Evolutionary conservation across 2,797 vertebrate species (phyloP), one percentile per base, ranked within the genome.

Genomic region (Acropternis orthonyx): DNA sequence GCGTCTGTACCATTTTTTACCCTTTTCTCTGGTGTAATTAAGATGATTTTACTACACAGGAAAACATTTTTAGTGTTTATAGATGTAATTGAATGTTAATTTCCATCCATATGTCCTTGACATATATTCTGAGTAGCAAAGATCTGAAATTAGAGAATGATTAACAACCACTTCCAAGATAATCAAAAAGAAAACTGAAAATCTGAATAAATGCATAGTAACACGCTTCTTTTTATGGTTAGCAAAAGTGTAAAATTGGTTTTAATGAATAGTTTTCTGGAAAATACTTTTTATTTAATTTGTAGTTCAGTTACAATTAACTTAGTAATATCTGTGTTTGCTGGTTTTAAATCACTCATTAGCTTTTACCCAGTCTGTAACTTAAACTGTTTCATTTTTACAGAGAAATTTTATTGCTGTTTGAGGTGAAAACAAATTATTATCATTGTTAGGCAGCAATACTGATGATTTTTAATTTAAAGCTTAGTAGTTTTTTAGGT

Each of bases 11-110:
- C 44, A n/a, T 90, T 90, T 78, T 74, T 37, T 20, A 44, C n/a
- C 51, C 26, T 68, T 67, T 82, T 86, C 63, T 73, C 73, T 94
- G 34, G 63, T 85, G 74, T 88, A 95, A 94, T 95, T 95, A 95
- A 71, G 88, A 56, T 92, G 63, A 92, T 85, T 95, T 89, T 89
- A 65, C 62, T 92, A 76, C 52, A 79, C 34, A 55, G 30, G 14
- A 79, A 95, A 96, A 76, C 67, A 77, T 76, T 94, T 96, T 76
- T 92, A 88, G 61, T 90, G 88, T 95, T 95, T 90, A 92, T 79
- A 76, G 26, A 49, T 92, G 91, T 92, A 95, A 94, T 89, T 92
- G 59, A 79, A 87, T 89, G 79, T 58, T 91, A 91, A 95, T 95
- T 95, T 82, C 56, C 55, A 95, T 85, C 75, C 94, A 94, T 84